Base-by-base conservation (phyloP, 2,113 vertebrate species). In the Apus apus region DNA sequence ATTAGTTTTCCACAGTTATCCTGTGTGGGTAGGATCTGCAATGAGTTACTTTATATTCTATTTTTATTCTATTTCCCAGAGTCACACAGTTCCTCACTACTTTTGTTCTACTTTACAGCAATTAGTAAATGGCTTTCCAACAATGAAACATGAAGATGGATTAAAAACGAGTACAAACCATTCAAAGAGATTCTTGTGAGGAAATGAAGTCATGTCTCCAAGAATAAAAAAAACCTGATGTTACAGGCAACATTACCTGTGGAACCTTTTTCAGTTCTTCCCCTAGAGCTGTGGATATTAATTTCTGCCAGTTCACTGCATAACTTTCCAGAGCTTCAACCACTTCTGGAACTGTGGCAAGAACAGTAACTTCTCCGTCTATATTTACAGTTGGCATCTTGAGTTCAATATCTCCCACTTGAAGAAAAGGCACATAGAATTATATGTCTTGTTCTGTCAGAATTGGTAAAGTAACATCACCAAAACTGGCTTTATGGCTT, bases 281-380 rank as follows among this genome's bases (percentile, higher is more conserved):
- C 86, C 98, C 98, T 6, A 99, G 56, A 17, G 98, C 96, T 34
- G 95, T n/a, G 1, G 98, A 98, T 94, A 99, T 98, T 91, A 99
- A 98, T 46, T 96, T 97, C 81, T 98, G 95, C 99, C 99, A 99
- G 92, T 98, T 98, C 83, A 98, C 95, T 74, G 98, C 98, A 85
- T 97, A 98, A 22, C 97, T 98, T 94, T 99, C 98, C 95, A 99
- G 87, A 46, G 92, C 78, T 27, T 98, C 98, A 32, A 99, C 67
- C 12, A 98, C 91, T 38, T 96, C 97, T 18, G 87, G 68, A 95
- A 97, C 89, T 17, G 86, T 57, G 7, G 98, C 97, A 73, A 99
- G 96, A 5, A 84, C 75, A 5, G 95, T 51, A 58, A 98, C 95
- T 9, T 98, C 98, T 8, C 93, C 90, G 21, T 98, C 95, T 36